Conservation (phyloP, 2,797 vertebrate genomes). For the Rhinophrynus dorsalis region DNA sequence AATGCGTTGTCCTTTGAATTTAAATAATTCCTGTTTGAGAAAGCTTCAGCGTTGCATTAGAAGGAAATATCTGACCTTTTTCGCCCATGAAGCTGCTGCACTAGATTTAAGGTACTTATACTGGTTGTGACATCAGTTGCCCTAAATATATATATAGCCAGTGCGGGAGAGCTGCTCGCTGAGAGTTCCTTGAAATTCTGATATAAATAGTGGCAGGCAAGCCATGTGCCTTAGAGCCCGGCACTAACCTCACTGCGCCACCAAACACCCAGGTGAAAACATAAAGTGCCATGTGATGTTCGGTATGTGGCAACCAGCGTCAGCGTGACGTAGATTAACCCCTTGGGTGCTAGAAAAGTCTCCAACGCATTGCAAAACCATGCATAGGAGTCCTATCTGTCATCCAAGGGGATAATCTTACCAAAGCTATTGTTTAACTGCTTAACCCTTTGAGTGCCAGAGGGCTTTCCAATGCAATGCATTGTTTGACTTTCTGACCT, state of each 20-base stretch:
- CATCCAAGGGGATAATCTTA: no score
- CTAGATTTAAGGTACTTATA: conserved; percentile 33
- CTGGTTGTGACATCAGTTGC: conserved; percentile 58
- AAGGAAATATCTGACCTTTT: background rate
- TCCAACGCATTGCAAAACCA: no score
- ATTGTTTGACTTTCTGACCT: no score
- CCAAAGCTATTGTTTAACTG: no score
- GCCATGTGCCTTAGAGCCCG: conserved; percentile 35
- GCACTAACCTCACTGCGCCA: background rate
- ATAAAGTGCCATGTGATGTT: conserved; percentile 8
- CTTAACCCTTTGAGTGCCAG: no score
- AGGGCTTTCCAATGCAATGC: no score
- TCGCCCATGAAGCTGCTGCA: background rate
- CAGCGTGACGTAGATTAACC: background rate
- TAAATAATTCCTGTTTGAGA: background rate
- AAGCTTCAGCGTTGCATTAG: background rate
- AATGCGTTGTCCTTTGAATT: background rate
- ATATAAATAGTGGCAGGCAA: conserved; percentile 81
- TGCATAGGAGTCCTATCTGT: no score
- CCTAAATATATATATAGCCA: conserved; percentile 66
- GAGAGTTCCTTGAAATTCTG: conserved; percentile 81
- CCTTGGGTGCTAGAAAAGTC: no score
- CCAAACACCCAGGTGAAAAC: conserved; percentile 6
- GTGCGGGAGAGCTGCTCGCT: conserved; percentile 58
- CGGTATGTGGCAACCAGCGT: background rate